These are phyloP conservation scores for Neodiprion fabricii DNA, from an alignment of 1,140 invertebrate genomes.

Conservation along the genomic window DNA sequence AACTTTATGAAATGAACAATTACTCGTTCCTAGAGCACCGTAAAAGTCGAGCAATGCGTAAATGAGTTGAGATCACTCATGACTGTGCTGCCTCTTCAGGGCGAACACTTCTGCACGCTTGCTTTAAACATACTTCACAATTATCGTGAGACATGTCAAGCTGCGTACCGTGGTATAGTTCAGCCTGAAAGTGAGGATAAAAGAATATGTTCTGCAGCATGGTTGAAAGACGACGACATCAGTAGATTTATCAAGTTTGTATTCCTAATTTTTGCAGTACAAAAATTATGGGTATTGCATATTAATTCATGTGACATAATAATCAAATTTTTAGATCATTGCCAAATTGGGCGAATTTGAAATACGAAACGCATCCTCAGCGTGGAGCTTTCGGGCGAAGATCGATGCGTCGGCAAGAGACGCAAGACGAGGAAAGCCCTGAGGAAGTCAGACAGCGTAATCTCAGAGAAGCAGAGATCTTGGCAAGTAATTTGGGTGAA, in stretches of 20 bases:
- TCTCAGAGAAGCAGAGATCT: constrained; percentile 88
- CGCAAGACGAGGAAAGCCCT: constrained; percentile 73
- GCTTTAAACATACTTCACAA: constrained; percentile 73
- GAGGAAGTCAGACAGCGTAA: constrained; percentile 83
- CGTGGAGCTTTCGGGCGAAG: constrained; percentile 39
- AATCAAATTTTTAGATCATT: constrained; percentile 68
- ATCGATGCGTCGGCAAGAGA: constrained; percentile 59
- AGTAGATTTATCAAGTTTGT: constrained; percentile 83
- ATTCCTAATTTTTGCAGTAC: constrained; percentile 8
- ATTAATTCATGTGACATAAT: too few species aligned
- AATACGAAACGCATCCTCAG: constrained; percentile 60
- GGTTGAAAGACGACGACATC: constrained; percentile 95
- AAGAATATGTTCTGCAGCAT: constrained; percentile 84
- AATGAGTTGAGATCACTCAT: constrained; percentile 74
- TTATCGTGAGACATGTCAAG: constrained; percentile 79
- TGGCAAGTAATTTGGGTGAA: constrained; percentile 87
- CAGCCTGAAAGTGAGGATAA: constrained; percentile 83
- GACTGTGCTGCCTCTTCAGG: constrained; percentile 74
- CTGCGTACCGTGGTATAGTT: constrained; percentile 78
- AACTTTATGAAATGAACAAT: neutral
- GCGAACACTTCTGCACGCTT: constrained; percentile 73
- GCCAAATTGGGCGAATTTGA: constrained; percentile 83
- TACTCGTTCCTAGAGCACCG: constrained; percentile 68
- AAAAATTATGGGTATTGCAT: neutral
- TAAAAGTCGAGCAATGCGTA: constrained; percentile 75